Evolutionary conservation across 2,888 invertebrate species (phyloP).

Genomic region (Eumacrocentrus americanus): DNA sequence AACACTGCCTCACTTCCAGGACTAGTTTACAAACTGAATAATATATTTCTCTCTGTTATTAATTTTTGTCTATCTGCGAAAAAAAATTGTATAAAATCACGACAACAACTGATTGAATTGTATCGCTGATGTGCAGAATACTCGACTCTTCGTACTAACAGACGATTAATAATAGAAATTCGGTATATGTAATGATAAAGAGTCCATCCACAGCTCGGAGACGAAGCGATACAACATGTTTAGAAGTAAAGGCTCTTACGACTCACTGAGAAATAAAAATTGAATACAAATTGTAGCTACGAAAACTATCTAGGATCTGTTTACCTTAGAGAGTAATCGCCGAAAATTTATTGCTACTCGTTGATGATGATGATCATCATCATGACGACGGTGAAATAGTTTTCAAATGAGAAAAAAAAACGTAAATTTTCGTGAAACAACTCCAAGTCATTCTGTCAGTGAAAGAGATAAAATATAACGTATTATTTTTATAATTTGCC

Average conservation of each 20-base stretch:
- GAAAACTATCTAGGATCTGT: conserved; percentile 7
- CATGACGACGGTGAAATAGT: too few species aligned
- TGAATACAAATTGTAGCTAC: background rate
- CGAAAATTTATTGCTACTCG: background rate
- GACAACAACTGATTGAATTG: too few species aligned
- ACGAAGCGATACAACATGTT: background rate
- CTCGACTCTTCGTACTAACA: conserved; percentile 1
- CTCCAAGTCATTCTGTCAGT: conserved; percentile 39
- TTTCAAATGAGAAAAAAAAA: background rate
- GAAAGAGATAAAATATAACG: conserved; percentile 45
- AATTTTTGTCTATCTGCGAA: background rate
- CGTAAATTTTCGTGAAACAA: conserved; percentile 16
- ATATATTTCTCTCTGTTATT: background rate
- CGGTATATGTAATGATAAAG: conserved; percentile 24
- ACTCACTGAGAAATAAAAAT: background rate
- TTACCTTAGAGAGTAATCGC: background rate
- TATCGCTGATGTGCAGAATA: background rate
- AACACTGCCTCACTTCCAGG: conserved; percentile 35
- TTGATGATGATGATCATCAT: too few species aligned
- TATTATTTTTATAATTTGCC: conserved; percentile 59
- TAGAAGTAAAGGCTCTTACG: background rate
- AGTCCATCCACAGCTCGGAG: conserved; percentile 29
- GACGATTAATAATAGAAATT: background rate
- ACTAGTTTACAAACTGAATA: too few species aligned
- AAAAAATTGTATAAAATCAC: too few species aligned